These are phyloP conservation scores for Morbakka virulenta DNA, from an alignment of 30 jellyfish, hydroid and myxozoan species.

Conservation along the genomic window DNA sequence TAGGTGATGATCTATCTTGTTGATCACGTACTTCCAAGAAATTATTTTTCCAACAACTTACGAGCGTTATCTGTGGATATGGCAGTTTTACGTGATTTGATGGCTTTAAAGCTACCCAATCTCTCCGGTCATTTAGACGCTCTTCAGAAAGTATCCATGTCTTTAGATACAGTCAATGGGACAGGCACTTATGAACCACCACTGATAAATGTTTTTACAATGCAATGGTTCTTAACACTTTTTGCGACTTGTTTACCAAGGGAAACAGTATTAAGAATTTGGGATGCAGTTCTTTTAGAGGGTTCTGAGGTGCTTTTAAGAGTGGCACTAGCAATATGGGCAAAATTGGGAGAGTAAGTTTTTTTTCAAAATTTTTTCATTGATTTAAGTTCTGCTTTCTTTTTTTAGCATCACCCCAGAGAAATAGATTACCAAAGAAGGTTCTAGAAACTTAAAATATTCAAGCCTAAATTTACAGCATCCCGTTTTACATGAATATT, in stretches of 20 bases:
- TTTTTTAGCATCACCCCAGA: background rate
- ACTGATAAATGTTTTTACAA: slow-evolving; percentile 87
- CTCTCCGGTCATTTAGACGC: slow-evolving; percentile 75
- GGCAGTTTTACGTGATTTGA: slow-evolving; percentile 94
- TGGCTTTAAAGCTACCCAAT: slow-evolving; percentile 77
- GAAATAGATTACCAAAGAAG: no score
- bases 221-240: slow-evolving; percentile 97
- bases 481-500: no score
- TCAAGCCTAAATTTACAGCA: no score
- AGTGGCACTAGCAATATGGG: slow-evolving; percentile 96
- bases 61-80: slow-evolving; percentile 98
- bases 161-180: slow-evolving; percentile 54
- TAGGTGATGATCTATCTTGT: slow-evolving; percentile 94
- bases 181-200: slow-evolving; percentile 92
- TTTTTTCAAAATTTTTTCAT: no score
- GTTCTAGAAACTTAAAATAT: no score
- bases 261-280: slow-evolving; percentile 84
- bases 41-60: slow-evolving; percentile 87
- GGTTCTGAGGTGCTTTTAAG: slow-evolving; percentile 95
- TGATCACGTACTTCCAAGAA: slow-evolving; percentile 89
- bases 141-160: slow-evolving; percentile 81
- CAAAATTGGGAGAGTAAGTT: slow-evolving; percentile 88
- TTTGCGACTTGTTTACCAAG: slow-evolving; percentile 98
- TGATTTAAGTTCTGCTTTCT: background rate
- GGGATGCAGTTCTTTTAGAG: slow-evolving; percentile 96